Conservation (phyloP, 2,113 vertebrate genomes). For the Anolis carolinensis region DNA sequence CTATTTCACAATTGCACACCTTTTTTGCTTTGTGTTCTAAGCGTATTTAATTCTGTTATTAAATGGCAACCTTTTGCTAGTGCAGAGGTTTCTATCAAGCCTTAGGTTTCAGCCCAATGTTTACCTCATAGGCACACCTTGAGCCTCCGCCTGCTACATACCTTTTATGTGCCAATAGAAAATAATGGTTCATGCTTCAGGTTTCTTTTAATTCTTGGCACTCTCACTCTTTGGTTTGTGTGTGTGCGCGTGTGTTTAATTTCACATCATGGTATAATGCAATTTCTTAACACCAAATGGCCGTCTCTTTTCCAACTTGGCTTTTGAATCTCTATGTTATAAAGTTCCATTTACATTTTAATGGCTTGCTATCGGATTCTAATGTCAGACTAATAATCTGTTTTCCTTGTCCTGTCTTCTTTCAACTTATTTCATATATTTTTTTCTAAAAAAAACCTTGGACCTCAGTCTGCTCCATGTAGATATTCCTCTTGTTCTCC, state of each 20-base stretch:
- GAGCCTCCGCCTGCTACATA: neutral
- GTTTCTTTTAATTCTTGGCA: neutral
- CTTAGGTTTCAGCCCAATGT: neutral
- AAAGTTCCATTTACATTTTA: neutral
- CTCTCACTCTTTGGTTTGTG: too few species aligned
- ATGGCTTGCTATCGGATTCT: neutral
- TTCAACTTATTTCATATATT: neutral
- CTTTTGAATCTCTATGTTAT: neutral
- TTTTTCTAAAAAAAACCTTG: too few species aligned
- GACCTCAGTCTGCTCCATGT: neutral
- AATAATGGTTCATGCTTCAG: neutral
- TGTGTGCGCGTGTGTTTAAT: rapidly evolving
- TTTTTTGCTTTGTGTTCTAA: neutral
- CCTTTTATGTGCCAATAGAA: too few species aligned
- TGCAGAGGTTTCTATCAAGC: neutral
- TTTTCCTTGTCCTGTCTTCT: neutral
- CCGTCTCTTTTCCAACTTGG: neutral
- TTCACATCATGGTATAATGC: neutral
- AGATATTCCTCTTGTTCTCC: too few species aligned
- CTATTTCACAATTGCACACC: neutral
- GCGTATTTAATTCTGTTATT: neutral
- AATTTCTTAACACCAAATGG: neutral
- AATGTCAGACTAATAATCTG: neutral
- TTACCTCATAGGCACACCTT: neutral
- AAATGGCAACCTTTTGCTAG: neutral